Evolutionary conservation across 2,888 invertebrate species (phyloP).

Genomic region (Catotricha subobsoleta): DNA sequence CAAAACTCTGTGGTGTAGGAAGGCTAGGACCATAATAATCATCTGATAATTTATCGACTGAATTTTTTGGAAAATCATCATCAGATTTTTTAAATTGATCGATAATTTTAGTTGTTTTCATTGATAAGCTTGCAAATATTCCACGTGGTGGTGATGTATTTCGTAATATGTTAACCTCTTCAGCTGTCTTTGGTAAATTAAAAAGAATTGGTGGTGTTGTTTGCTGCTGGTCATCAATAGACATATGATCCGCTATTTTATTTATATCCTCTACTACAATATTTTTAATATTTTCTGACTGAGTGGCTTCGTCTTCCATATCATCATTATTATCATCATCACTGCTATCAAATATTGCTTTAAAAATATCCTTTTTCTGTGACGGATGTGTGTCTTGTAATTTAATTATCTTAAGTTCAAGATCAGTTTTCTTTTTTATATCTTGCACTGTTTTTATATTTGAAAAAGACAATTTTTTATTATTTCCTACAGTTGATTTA

Average conservation of each 20-base stretch:
- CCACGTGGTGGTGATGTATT: constrained; percentile 54
- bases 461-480: neutral
- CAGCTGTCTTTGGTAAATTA: constrained; percentile 24
- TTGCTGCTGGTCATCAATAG: neutral
- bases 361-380: constrained; percentile 62
- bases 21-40: constrained; percentile 5
- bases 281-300: neutral
- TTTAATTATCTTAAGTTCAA: constrained; percentile 22
- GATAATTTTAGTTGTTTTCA: neutral
- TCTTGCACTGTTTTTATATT: constrained; percentile 1
- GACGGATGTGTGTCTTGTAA: constrained; percentile 28
- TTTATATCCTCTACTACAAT: neutral
- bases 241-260: neutral
- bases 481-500: too few species aligned
- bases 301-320: constrained; percentile 17
- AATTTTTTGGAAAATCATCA: neutral
- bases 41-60: neutral
- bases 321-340: constrained; percentile 44
- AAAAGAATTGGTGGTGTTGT: constrained; percentile 11
- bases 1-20: neutral
- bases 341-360: constrained; percentile 72
- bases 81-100: neutral
- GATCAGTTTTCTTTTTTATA: constrained; percentile 16
- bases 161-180: constrained; percentile 37
- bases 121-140: constrained; percentile 34